Evolutionary conservation across 2,797 vertebrate species (phyloP).

Genomic region (Pachyuromys duprasi): DNA sequence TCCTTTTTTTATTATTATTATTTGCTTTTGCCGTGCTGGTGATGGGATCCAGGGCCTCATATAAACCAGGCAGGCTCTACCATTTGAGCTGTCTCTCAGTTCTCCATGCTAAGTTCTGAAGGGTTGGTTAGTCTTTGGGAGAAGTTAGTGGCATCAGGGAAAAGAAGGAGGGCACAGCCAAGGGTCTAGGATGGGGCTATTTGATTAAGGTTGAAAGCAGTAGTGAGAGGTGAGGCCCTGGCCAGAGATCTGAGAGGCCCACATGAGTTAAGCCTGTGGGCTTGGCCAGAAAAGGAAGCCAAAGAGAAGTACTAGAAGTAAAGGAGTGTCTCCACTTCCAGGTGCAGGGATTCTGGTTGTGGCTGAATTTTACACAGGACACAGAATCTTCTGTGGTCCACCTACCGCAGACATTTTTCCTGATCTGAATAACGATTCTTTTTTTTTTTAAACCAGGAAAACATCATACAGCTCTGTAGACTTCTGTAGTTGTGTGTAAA

Average conservation of each 20-base stretch:
- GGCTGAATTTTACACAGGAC: background rate
- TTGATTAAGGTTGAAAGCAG: too few relatives aligned
- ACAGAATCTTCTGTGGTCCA: background rate
- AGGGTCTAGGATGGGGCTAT: fast-evolving
- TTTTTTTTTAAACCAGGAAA: background rate
- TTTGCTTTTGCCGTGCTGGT: background rate
- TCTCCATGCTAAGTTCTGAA: background rate
- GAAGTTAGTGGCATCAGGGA: background rate
- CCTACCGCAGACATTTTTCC: background rate
- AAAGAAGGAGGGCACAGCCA: fast-evolving
- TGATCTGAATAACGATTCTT: background rate
- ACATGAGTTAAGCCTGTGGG: background rate
- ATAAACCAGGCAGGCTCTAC: too few relatives aligned
- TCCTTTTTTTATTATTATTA: background rate
- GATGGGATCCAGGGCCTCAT: background rate
- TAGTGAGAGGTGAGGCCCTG: fast-evolving
- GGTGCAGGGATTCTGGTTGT: background rate
- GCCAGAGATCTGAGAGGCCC: background rate
- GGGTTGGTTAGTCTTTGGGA: background rate
- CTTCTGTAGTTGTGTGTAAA: background rate
- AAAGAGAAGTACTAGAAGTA: fast-evolving
- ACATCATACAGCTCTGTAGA: background rate
- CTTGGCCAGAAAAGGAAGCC: too few relatives aligned
- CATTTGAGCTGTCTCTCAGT: background rate
- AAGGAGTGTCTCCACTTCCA: fast-evolving